Conservation (phyloP, 1,140 invertebrate genomes). For the Rhyzopertha dominica region DNA sequence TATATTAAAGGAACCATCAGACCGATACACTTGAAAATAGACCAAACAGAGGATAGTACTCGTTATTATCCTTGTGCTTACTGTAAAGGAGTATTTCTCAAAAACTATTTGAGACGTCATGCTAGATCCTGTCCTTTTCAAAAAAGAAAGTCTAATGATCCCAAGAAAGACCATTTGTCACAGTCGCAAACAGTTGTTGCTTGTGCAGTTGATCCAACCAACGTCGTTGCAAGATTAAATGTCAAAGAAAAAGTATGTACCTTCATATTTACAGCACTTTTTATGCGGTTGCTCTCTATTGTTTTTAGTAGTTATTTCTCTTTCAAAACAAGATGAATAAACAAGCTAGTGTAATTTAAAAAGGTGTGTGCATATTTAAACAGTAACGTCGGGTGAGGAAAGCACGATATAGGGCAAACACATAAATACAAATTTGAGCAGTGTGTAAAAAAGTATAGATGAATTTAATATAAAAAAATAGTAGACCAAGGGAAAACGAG, state of each 20-base stretch:
- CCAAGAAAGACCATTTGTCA: constrained; percentile 6
- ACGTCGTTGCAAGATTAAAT: constrained; percentile 11
- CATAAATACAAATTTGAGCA: no score
- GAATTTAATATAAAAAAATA: no score
- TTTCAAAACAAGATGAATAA: no score
- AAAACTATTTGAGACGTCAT: constrained; percentile 14
- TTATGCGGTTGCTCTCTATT: no score
- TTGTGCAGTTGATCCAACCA: constrained; percentile 9
- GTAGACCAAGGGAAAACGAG: no score
- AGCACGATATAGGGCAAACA: no score
- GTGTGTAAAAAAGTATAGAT: no score
- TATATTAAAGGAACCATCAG: constrained; percentile 7
- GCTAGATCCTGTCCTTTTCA: constrained; percentile 6
- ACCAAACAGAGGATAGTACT: background rate
- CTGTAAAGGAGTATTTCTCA: constrained; percentile 14
- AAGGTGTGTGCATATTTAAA: no score
- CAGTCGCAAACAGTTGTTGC: constrained; percentile 9
- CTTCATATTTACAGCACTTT: no score
- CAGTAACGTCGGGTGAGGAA: no score
- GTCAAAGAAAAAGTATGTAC: constrained; percentile 13
- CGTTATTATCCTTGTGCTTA: constrained; percentile 13
- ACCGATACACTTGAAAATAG: background rate
- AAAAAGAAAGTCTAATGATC: background rate
- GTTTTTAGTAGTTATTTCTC: no score
- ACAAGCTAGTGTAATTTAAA: no score